Percentiles rank a stretch among this genome's conserved stretches.
Conservation (phyloP, 2,888 invertebrate species). For the Drosophila meridionalis region DNA sequence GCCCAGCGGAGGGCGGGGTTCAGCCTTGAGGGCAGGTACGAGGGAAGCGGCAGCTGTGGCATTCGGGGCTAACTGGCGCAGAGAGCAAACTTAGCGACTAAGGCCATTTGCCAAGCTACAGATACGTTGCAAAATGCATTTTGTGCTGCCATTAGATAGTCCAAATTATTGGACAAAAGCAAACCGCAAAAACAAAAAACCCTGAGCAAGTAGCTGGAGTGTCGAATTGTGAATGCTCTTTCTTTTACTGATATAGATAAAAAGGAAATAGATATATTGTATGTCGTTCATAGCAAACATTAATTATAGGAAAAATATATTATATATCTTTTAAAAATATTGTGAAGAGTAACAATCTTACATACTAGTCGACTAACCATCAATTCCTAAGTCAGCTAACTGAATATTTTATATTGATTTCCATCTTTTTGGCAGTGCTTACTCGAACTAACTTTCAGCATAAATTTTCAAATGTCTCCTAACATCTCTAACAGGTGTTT, state of each 20-base stretch:
- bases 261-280: no score
- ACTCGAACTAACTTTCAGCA: background rate
- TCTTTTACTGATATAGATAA: background rate
- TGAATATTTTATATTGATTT: background rate
- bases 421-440: background rate
- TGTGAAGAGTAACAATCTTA: background rate
- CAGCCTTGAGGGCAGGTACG: background rate
- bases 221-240: slow-evolving; percentile 43
- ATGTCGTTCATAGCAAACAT: background rate
- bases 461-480: background rate
- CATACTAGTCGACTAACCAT: background rate
- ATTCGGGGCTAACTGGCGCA: slow-evolving; percentile 25
- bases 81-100: slow-evolving; percentile 63
- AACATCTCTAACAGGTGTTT: background rate
- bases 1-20: background rate
- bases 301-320: background rate
- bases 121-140: slow-evolving; percentile 80
- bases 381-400: background rate
- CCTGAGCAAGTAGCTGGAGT: slow-evolving; percentile 4
- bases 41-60: background rate
- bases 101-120: slow-evolving; percentile 75
- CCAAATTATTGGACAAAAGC: slow-evolving; percentile 76
- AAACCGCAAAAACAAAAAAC: slow-evolving; percentile 71
- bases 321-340: background rate
- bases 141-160: slow-evolving; percentile 72